Base-by-base conservation (phyloP, 2,797 vertebrate species). In the Eremophila alpestris region DNA sequence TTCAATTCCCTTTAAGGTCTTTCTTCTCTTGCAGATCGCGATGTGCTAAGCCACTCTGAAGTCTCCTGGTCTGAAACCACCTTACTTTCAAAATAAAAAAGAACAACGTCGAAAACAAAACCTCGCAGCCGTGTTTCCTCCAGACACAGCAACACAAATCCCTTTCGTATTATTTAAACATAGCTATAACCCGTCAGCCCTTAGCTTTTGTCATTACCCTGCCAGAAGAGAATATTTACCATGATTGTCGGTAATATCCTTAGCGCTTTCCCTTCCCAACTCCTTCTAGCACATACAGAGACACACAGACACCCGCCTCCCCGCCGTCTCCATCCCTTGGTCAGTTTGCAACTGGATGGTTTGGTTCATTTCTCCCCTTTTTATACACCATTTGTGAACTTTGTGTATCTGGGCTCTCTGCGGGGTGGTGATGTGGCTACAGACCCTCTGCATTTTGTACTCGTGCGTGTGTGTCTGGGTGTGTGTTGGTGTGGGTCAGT, bases 21-120 rank as follows among this genome's bases (percentile, higher is more conserved):
- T 51, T 56, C 56, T 74, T 49, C 56, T 74, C 43, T 22, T 64
- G 51, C 58, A 48, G 58, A 54, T 46, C 22, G 8, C 5, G 15
- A 83, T 30, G 49, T 55, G 46, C n/a, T 14, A 67, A 86, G 48
- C 8, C 6, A 2, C 48, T 91, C 46, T 32, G 48, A 83, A 94
- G 19, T 46, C 54, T 68, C n/a, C 58, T 51, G 38, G 17, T 86
- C 82, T 51, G 46, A 71, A 80, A 83, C 23, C 62, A 90, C 89
- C 58, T 93, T 81, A 23, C 49, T 95, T 86, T 65, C 65, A 78
- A 92, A 95, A 74, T 34, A n/a, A 64, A 69, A 79, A 58, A 59
- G 23, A 63, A 38, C 59, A 58, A 34, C 7, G 0, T 34, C 1
- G 22, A 87, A 84, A 80, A 36, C n/a, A 89, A 93, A 88, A 80